These are phyloP conservation scores for Macrochelys suwanniensis DNA, from an alignment of 2,797 vertebrate species.

Conservation along the genomic window DNA sequence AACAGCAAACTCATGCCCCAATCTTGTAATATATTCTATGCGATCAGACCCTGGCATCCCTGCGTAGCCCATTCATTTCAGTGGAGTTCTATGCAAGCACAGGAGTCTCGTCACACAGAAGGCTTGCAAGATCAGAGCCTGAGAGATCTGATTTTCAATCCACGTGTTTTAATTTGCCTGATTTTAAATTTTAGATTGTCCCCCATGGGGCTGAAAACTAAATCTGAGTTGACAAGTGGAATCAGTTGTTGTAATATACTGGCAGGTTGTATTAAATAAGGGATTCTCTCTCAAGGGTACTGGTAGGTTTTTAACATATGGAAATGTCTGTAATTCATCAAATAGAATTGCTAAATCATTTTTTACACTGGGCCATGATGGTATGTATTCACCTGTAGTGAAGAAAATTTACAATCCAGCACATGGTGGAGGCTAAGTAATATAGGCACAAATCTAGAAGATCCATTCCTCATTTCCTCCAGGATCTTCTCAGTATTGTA, in stretches of 20 bases:
- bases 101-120: neutral
- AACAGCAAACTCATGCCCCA: neutral
- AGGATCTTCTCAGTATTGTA: neutral
- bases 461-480: neutral
- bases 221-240: neutral
- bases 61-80: fast-evolving
- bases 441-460: neutral
- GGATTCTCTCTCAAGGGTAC: neutral
- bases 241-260: neutral
- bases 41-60: fast-evolving
- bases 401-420: conserved; percentile 9
- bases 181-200: neutral
- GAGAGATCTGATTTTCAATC: neutral
- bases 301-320: neutral
- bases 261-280: neutral
- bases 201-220: neutral
- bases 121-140: neutral
- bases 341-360: neutral
- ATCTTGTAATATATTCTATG: too few species aligned
- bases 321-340: neutral
- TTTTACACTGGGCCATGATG: neutral
- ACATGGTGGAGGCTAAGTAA: neutral
- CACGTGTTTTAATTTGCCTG: neutral
- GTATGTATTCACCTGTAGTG: neutral
- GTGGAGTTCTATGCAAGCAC: neutral